Conservation (phyloP, 2,113 vertebrate genomes). For the Carollia perspicillata region DNA sequence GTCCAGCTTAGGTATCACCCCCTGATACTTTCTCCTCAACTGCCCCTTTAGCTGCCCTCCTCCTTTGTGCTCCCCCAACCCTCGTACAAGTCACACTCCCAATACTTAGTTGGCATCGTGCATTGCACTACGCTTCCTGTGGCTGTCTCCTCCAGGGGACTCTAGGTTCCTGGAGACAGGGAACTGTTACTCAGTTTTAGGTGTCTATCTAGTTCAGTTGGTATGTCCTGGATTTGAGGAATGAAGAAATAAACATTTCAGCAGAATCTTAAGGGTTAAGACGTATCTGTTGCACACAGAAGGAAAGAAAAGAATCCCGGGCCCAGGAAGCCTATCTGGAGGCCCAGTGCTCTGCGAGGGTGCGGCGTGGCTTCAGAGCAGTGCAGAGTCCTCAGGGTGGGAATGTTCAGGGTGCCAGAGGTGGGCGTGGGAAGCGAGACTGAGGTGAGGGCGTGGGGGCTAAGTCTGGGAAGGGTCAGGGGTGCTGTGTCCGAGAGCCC, state of each 20-base stretch:
- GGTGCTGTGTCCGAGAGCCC: not conserved
- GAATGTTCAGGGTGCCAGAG: not conserved
- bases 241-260: not conserved
- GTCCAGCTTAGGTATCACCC: not conserved
- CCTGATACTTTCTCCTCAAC: not conserved
- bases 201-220: not conserved
- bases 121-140: not conserved
- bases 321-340: not conserved
- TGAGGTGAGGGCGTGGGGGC: not conserved
- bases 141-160: not conserved
- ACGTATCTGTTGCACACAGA: not conserved
- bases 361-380: not conserved
- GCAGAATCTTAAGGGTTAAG: not conserved
- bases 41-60: not conserved
- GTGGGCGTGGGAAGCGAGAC: fast-evolving
- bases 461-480: not conserved
- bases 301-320: not conserved
- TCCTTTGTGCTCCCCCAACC: not conserved
- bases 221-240: not conserved
- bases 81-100: not conserved
- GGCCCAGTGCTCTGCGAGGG: not conserved
- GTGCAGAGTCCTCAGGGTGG: not conserved
- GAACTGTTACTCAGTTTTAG: not conserved
- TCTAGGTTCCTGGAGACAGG: not conserved
- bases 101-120: not conserved